Base-by-base conservation (phyloP, 2,888 invertebrate species). In the Tribolium freemani region DNA sequence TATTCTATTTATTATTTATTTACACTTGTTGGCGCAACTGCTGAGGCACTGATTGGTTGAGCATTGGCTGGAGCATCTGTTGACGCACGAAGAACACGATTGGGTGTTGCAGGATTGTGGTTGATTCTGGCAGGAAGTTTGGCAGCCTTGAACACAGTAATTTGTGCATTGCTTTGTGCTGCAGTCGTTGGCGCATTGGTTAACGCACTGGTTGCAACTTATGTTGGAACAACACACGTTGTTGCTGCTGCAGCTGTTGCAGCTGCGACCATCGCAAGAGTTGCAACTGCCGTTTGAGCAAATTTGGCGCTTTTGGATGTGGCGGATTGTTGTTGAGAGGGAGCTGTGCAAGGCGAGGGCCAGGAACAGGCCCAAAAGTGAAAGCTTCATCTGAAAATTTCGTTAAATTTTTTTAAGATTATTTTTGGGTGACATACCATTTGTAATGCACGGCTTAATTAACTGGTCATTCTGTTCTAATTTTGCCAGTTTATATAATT, bases 161-260 rank as follows among this genome's bases (percentile, higher is more conserved):
- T 69, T 60, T 26, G 44, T 56, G 11, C 69, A 69, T n/a, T 60
- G 21, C 1, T 2, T 16, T 46, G 61, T 54, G 3, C 8, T 53
- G 48, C 70, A 70, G 31, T 56, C 26, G 31, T 54, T 63, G 20
- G 63, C 26, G 16, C 70, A 70, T 48, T 57, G 51, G 56, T 50
- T 63, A 9, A 57, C 64, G 44, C 70, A 70, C 8, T 10, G 13
- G 45, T 63, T 63, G 50, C 70, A 70, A 44, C 8, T 69, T 20
- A 16, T 21, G 5, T 30, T 13, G 3, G 56, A 48, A 13, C 64
- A 64, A 11, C 64, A 64, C 10, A 45, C 64, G 44, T 69, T 69
- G 51, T 60, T 51, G 38, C 31, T 16, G 16, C 16, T 50, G 50
- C 68, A 68, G 26, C 10, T 31, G 50, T 68, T 68, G 38, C 67